Conservation (phyloP, 2,113 vertebrate species). For the Limnothrissa miodon region DNA sequence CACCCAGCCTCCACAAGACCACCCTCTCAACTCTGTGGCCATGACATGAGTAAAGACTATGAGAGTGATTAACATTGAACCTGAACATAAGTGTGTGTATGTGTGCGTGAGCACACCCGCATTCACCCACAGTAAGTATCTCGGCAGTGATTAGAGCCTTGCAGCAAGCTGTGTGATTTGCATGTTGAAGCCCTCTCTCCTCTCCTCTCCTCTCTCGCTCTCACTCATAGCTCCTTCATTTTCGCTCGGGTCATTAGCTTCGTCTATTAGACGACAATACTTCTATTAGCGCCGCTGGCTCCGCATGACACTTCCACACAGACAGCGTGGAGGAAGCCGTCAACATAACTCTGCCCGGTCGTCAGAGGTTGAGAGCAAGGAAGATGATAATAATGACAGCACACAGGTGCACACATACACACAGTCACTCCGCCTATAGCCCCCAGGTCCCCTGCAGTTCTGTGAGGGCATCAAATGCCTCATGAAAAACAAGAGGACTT, state of each 20-base stretch:
- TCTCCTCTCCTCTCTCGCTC: neutral
- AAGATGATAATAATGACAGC: neutral
- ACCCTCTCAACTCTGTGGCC: neutral
- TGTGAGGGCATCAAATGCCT: neutral
- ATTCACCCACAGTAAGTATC: neutral
- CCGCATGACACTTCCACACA: slow-evolving; percentile 36
- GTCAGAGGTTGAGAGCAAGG: neutral
- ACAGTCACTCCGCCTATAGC: neutral
- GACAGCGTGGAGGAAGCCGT: slow-evolving; percentile 29
- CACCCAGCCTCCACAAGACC: neutral
- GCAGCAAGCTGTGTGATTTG: slow-evolving; percentile 40
- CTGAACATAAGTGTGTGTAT: neutral
- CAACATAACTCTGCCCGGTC: slow-evolving; percentile 17
- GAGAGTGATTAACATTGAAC: neutral
- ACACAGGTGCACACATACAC: neutral
- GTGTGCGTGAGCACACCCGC: neutral
- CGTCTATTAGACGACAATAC: slow-evolving; percentile 47
- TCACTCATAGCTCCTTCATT: slow-evolving; percentile 44
- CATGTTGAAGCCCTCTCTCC: slow-evolving; percentile 37
- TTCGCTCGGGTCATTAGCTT: slow-evolving; percentile 53
- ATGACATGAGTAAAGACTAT: neutral
- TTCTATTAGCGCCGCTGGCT: slow-evolving; percentile 48
- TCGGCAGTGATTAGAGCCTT: slow-evolving; percentile 24
- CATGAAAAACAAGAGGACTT: neutral
- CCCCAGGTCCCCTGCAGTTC: neutral